Evolutionary conservation across 1,140 invertebrate genomes (phyloP).

Genomic region (Nixonia krombeini): DNA sequence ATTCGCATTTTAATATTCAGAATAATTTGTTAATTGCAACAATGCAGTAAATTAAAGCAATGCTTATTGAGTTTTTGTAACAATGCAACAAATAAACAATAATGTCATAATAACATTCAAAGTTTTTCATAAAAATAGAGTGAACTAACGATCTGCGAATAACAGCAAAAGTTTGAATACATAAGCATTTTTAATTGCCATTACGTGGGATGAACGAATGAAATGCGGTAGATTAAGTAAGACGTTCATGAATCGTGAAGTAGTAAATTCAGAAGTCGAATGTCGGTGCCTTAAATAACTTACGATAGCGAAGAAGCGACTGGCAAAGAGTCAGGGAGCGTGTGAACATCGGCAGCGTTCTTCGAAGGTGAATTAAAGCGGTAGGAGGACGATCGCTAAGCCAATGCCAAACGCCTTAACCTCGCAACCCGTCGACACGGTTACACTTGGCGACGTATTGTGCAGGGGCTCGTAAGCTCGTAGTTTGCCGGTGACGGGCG

Average conservation of each 20-base stretch:
- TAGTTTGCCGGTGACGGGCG: no score
- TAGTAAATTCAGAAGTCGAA: slow-evolving; percentile 27
- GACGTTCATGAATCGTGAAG: slow-evolving; percentile 39
- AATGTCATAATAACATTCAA: no score
- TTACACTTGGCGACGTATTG: slow-evolving; percentile 22
- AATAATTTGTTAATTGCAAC: no score
- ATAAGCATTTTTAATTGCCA: slow-evolving; percentile 36
- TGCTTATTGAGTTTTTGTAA: no score
- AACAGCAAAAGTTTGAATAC: slow-evolving; percentile 23
- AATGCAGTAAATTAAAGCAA: no score
- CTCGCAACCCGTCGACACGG: slow-evolving; percentile 39
- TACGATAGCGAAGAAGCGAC: slow-evolving; percentile 34
- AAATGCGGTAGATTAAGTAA: slow-evolving; percentile 37
- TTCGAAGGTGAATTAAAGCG: slow-evolving; percentile 34
- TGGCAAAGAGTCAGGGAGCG: slow-evolving; percentile 35
- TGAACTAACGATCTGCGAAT: no score
- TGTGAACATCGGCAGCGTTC: slow-evolving; percentile 36
- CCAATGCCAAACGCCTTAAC: slow-evolving; percentile 28
- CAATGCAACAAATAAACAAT: no score
- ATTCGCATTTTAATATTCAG: no score
- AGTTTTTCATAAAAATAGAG: slow-evolving; percentile 6
- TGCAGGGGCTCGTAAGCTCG: slow-evolving; percentile 36
- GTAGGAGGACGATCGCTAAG: slow-evolving; percentile 6
- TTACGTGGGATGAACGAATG: slow-evolving; percentile 20
- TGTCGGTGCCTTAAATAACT: slow-evolving; percentile 32